These are phyloP conservation scores for Julus scanicus DNA, from an alignment of 2,888 invertebrate genomes.

Conservation along the genomic window DNA sequence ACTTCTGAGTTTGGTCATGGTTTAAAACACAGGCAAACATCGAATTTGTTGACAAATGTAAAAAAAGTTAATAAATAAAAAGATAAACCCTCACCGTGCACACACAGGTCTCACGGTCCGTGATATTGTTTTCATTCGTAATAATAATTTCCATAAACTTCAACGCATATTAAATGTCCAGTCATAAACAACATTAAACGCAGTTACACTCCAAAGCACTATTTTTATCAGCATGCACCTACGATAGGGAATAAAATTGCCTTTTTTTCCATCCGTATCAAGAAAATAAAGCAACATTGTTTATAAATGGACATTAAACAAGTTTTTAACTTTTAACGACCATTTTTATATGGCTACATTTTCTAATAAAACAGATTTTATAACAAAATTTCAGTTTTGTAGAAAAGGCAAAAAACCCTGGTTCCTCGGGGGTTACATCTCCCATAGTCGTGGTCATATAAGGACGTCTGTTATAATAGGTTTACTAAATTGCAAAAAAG, in stretches of 20 bases:
- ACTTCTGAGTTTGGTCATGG: too few relatives aligned
- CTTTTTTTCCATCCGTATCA: background rate
- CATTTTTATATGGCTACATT: slow-evolving; percentile 36
- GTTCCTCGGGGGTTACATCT: slow-evolving; percentile 3
- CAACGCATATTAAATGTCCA: background rate
- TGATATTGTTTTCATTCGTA: slow-evolving; percentile 20
- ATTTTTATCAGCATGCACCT: background rate
- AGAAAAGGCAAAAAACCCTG: background rate
- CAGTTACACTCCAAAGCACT: background rate
- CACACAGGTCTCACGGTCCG: background rate
- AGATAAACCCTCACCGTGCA: background rate
- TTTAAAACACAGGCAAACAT: too few relatives aligned
- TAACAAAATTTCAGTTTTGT: background rate
- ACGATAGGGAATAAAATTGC: background rate
- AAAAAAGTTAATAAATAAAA: background rate
- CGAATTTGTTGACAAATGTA: too few relatives aligned
- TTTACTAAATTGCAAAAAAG: slow-evolving; percentile 14
- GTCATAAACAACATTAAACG: background rate
- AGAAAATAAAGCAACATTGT: slow-evolving; percentile 39
- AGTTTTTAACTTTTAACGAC: slow-evolving; percentile 40
- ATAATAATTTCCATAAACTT: slow-evolving; percentile 4
- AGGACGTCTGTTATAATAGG: slow-evolving; percentile 3
- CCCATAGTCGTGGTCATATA: background rate
- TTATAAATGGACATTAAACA: slow-evolving; percentile 43
- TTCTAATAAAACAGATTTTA: slow-evolving; percentile 23